Conservation (phyloP, 2,888 invertebrate species). For the Phyllotreta cruciferae region DNA sequence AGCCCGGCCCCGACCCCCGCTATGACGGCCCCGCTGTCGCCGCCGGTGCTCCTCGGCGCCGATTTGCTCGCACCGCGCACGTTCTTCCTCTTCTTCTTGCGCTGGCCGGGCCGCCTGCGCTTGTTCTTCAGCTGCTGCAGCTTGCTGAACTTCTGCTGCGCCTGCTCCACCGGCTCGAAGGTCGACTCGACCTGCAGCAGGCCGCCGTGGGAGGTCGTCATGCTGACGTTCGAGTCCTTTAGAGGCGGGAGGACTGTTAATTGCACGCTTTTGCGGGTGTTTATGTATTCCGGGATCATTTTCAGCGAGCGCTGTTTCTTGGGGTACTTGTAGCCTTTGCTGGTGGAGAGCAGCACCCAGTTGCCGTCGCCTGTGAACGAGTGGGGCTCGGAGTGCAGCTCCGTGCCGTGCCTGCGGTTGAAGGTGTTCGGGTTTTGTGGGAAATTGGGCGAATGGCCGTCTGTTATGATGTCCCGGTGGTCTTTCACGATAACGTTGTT, state of each 20-base stretch:
- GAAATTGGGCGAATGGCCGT: constrained; percentile 64
- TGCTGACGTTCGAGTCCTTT: constrained; percentile 67
- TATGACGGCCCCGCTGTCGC: constrained; percentile 69
- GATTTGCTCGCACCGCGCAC: constrained; percentile 30
- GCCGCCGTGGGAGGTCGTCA: constrained; percentile 77
- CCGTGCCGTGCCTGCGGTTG: constrained; percentile 43
- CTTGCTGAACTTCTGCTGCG: constrained; percentile 60
- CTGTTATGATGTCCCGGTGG: constrained; percentile 58
- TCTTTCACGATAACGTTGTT: constrained; percentile 40
- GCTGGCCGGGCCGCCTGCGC: constrained; percentile 25
- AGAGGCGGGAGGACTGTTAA: constrained; percentile 76
- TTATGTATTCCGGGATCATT: constrained; percentile 46
- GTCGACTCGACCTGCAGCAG: constrained; percentile 77
- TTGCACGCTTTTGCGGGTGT: constrained; percentile 55
- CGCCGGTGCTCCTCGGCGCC: constrained; percentile 41
- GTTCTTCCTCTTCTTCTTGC: constrained; percentile 38
- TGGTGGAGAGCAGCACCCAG: constrained; percentile 80
- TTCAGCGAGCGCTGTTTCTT: constrained; percentile 55
- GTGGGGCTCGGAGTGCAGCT: constrained; percentile 64
- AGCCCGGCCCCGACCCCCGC: constrained; percentile 81
- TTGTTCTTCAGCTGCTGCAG: constrained; percentile 47
- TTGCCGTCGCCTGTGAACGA: constrained; percentile 69
- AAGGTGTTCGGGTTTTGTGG: constrained; percentile 50
- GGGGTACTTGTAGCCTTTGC: constrained; percentile 73
- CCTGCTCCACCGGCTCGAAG: constrained; percentile 74